Conservation (phyloP, 1,140 invertebrate species). For the Samia ricini region DNA sequence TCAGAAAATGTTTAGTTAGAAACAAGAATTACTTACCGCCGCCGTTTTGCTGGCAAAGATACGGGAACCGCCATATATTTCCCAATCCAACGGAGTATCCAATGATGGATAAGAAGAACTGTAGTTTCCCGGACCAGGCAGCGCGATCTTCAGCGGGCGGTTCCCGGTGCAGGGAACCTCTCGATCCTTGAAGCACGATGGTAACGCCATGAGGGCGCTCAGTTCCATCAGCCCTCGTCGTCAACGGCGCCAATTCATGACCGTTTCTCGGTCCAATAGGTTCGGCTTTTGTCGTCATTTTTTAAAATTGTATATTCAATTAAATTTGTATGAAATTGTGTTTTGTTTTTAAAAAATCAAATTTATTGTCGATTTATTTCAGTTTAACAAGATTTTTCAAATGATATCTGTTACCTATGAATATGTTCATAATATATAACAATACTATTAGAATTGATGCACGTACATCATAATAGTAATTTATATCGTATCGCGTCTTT, state of each 20-base stretch:
- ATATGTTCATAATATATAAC: slow-evolving; percentile 71
- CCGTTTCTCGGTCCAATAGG: slow-evolving; percentile 81
- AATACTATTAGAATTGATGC: slow-evolving; percentile 62
- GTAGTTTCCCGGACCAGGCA: slow-evolving; percentile 90
- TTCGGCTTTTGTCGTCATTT: slow-evolving; percentile 74
- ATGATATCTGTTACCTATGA: slow-evolving; percentile 67
- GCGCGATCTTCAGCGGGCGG: slow-evolving; percentile 81
- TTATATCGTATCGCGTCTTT: slow-evolving; percentile 72
- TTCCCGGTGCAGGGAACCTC: slow-evolving; percentile 67
- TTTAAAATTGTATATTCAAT: neutral
- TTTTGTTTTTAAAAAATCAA: slow-evolving; percentile 19
- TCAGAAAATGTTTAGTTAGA: neutral
- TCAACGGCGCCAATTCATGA: slow-evolving; percentile 88
- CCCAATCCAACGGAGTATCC: slow-evolving; percentile 94
- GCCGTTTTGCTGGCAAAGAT: slow-evolving; percentile 95
- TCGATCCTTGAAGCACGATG: slow-evolving; percentile 78
- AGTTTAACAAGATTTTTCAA: slow-evolving; percentile 71
- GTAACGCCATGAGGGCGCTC: slow-evolving; percentile 81
- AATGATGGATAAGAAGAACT: slow-evolving; percentile 94
- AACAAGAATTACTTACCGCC: slow-evolving; percentile 85
- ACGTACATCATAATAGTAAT: slow-evolving; percentile 32
- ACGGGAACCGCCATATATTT: slow-evolving; percentile 97
- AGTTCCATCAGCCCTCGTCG: slow-evolving; percentile 79
- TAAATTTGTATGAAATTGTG: neutral
- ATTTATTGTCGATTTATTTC: slow-evolving; percentile 59